Percentiles rank a stretch among this genome's conserved stretches.
Evolutionary conservation across 2,888 invertebrate species (phyloP).

Genomic region (Leptura quadrifasciata): DNA sequence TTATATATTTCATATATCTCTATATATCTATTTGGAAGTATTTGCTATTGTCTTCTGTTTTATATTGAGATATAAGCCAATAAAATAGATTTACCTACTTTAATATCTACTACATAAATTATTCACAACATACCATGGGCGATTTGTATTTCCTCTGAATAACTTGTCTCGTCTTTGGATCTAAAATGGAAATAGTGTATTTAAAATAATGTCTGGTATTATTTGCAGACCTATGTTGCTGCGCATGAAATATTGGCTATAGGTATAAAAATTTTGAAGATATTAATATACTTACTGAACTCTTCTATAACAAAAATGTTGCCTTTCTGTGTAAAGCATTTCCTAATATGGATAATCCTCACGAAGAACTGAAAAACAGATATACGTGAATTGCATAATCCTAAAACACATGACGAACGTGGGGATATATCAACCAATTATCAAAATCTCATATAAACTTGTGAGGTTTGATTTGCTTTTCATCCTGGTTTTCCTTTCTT

Average conservation of each 20-base stretch:
- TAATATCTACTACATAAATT: constrained; percentile 5
- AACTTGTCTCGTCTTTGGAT: constrained; percentile 97
- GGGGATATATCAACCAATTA: background rate
- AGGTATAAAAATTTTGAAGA: background rate
- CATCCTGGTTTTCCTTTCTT: background rate
- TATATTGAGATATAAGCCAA: background rate
- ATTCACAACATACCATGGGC: constrained; percentile 88
- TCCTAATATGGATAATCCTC: constrained; percentile 98
- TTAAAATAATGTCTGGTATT: background rate
- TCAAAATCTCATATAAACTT: constrained; percentile 18
- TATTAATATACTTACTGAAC: constrained; percentile 90
- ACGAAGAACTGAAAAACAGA: constrained; percentile 97
- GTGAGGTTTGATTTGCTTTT: background rate
- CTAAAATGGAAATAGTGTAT: constrained; percentile 78
- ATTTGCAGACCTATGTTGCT: background rate
- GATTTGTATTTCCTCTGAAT: constrained; percentile 98
- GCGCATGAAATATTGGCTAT: background rate
- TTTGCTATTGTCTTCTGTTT: no score
- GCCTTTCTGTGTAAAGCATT: constrained; percentile 99
- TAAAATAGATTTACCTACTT: constrained; percentile 44
- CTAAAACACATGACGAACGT: background rate
- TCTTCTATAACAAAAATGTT: constrained; percentile 99
- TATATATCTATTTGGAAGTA: no score
- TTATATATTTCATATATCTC: no score
- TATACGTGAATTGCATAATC: constrained; percentile 14